Evolutionary conservation across 2,888 invertebrate species (phyloP).

Genomic region (Caenorhabditis sinica): DNA sequence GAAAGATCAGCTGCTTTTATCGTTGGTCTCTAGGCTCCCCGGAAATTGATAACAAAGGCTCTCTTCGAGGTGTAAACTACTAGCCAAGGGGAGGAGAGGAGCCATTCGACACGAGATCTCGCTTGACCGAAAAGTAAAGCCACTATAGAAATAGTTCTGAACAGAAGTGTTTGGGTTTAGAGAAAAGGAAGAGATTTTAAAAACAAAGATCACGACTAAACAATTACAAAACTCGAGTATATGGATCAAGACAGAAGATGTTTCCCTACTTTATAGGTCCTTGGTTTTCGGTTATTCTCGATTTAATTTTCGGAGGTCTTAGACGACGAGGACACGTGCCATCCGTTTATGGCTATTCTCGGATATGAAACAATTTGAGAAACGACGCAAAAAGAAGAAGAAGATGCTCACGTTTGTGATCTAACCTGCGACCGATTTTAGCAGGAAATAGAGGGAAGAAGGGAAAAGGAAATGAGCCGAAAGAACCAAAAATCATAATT

Average conservation of each 20-base stretch:
- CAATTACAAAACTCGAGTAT: background rate
- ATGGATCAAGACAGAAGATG: background rate
- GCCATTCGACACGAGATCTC: conserved; percentile 8
- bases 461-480: background rate
- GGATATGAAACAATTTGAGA: conserved; percentile 6
- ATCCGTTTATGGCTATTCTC: conserved; percentile 15
- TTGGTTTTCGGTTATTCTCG: conserved; percentile 4
- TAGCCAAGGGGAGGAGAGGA: conserved; percentile 1
- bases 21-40: background rate
- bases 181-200: too few species aligned
- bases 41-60: conserved; percentile 27
- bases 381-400: background rate
- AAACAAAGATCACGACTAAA: too few species aligned
- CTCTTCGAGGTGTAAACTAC: conserved; percentile 29
- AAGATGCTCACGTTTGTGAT: background rate
- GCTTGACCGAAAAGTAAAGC: conserved; percentile 13
- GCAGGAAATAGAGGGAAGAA: conserved; percentile 13
- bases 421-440: conserved; percentile 31
- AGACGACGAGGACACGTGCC: conserved; percentile 28
- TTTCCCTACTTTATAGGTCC: conserved; percentile 19
- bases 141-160: background rate
- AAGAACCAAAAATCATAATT: conserved; percentile 8
- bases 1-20: conserved; percentile 32
- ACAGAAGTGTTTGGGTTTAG: too few species aligned
- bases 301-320: conserved; percentile 48